Conservation (phyloP, 2,888 invertebrate genomes). For the Aporophyla nigra region DNA sequence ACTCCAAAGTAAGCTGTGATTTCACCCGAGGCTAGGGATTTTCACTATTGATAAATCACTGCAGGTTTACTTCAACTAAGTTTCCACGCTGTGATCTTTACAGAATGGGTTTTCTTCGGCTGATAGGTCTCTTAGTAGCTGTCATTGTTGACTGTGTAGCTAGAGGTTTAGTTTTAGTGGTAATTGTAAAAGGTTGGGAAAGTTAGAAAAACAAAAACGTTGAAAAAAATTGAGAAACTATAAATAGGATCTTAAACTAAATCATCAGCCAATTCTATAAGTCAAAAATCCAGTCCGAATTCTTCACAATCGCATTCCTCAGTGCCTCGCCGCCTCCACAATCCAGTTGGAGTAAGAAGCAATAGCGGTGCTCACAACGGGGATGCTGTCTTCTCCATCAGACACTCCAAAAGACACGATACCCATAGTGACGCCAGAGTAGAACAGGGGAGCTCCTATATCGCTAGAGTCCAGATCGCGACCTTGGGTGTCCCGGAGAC, state of each 20-base stretch:
- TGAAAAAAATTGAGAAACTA: background rate
- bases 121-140: too few relatives aligned
- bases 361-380: slow-evolving; percentile 50
- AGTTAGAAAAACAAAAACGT: background rate
- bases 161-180: too few relatives aligned
- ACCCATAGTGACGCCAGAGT: slow-evolving; percentile 43
- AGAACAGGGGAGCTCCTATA: slow-evolving; percentile 64
- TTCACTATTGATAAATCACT: too few relatives aligned
- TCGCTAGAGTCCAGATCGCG: slow-evolving; percentile 61
- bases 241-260: background rate
- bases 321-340: slow-evolving; percentile 40
- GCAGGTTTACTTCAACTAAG: too few relatives aligned
- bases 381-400: slow-evolving; percentile 33
- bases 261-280: background rate
- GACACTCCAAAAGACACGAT: slow-evolving; percentile 57
- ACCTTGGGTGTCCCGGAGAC: slow-evolving; percentile 64
- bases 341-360: slow-evolving; percentile 55
- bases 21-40: too few relatives aligned
- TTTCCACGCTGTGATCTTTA: too few relatives aligned
- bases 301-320: background rate
- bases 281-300: background rate
- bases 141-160: too few relatives aligned
- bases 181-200: too few relatives aligned
- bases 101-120: too few relatives aligned
- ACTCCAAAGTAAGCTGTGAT: too few relatives aligned